These are phyloP conservation scores for Pyrocoelia pectoralis DNA, from an alignment of 2,888 invertebrate genomes.

Conservation along the genomic window DNA sequence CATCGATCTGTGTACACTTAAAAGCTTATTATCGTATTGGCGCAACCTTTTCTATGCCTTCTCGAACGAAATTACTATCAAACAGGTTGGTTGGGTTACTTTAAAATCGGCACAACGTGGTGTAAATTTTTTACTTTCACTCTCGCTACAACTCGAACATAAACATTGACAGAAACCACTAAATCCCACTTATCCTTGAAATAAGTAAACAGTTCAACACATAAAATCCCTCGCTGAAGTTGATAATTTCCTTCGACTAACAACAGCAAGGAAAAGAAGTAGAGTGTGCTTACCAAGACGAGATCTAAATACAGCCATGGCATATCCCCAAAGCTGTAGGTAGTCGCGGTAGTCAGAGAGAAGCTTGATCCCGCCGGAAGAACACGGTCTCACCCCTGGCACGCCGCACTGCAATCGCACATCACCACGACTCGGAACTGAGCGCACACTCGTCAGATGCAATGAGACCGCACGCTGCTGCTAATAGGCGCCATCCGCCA, in stretches of 20 bases:
- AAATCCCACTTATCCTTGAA: too few relatives aligned
- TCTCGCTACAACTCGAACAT: not conserved
- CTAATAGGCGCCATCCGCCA: slow-evolving; percentile 55
- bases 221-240: too few relatives aligned
- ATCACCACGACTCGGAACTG: slow-evolving; percentile 50
- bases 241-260: not conserved
- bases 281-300: slow-evolving; percentile 53
- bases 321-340: slow-evolving; percentile 39
- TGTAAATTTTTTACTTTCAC: not conserved
- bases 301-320: slow-evolving; percentile 61
- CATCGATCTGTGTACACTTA: slow-evolving; percentile 26
- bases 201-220: not conserved
- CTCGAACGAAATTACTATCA: slow-evolving; percentile 23
- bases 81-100: slow-evolving; percentile 34
- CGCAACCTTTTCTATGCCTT: slow-evolving; percentile 19
- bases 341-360: slow-evolving; percentile 11
- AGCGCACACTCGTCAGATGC: slow-evolving; percentile 50
- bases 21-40: slow-evolving; percentile 29
- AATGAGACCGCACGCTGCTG: slow-evolving; percentile 48
- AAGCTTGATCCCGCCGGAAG: slow-evolving; percentile 29
- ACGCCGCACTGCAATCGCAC: slow-evolving; percentile 46
- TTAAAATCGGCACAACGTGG: slow-evolving; percentile 19
- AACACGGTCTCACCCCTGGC: slow-evolving; percentile 38
- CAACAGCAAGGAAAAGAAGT: slow-evolving; percentile 16
- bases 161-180: too few relatives aligned